phyloP scores from a whole-genome alignment of 2,888 invertebrate genomes.

The Ophion slaviceki region DNA sequence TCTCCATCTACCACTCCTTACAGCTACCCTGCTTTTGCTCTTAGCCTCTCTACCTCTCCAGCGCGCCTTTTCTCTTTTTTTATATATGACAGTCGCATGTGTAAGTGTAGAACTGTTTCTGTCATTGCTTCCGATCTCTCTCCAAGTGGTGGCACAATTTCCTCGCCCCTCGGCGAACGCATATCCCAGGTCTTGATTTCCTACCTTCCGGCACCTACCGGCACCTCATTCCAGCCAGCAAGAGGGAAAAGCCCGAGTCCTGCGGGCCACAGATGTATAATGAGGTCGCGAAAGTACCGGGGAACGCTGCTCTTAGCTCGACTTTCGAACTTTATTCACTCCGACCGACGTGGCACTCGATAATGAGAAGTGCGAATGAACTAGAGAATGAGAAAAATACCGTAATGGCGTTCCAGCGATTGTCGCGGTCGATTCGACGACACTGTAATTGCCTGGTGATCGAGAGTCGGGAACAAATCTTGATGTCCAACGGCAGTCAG shows the following conservation, averaged over 20 bases:
- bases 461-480: too few species aligned
- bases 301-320: conserved; percentile 28
- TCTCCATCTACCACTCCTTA: background rate
- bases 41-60: background rate
- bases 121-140: conserved; percentile 57
- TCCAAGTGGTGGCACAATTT: conserved; percentile 44
- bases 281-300: background rate
- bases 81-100: conserved; percentile 21
- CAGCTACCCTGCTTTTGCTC: background rate
- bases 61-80: background rate
- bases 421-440: too few species aligned
- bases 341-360: too few species aligned
- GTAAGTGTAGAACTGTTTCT: conserved; percentile 42
- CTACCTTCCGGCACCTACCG: background rate
- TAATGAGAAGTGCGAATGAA: too few species aligned
- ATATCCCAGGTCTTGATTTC: conserved; percentile 34
- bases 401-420: too few species aligned
- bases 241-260: conserved; percentile 2
- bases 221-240: conserved; percentile 24
- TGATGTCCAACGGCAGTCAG: too few species aligned
- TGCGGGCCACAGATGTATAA: conserved; percentile 12
- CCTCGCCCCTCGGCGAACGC: conserved; percentile 25
- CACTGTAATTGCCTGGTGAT: too few species aligned
- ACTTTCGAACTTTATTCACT: conserved; percentile 28
- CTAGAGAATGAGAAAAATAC: too few species aligned